Conservation (phyloP, 2,888 invertebrate genomes). For the Patella pellucida region DNA sequence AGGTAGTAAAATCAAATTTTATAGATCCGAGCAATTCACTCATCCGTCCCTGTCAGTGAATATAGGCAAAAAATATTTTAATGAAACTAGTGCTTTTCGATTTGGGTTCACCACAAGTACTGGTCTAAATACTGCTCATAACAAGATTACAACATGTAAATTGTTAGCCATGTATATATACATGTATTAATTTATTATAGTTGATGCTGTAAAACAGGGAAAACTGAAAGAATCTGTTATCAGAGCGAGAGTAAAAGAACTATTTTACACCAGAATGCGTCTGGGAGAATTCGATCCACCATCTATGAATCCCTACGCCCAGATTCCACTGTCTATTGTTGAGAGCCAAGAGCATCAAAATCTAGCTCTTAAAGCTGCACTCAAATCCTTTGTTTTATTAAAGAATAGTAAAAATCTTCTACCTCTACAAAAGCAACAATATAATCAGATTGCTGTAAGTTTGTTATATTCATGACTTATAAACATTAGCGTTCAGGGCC, state of each 20-base stretch:
- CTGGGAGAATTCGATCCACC: slow-evolving; percentile 40
- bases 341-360: slow-evolving; percentile 41
- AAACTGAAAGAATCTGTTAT: slow-evolving; percentile 1
- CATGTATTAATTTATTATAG: neutral
- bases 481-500: no score
- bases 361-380: slow-evolving; percentile 42
- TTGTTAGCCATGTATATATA: no score
- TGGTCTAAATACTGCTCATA: no score
- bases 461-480: neutral
- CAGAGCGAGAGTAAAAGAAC: neutral
- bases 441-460: slow-evolving; percentile 39
- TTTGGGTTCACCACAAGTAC: no score
- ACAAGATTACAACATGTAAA: no score
- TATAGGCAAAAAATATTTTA: no score
- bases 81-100: no score
- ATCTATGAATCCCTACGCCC: slow-evolving; percentile 46
- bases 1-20: no score
- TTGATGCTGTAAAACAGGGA: neutral
- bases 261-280: neutral
- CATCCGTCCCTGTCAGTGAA: no score
- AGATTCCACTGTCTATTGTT: slow-evolving; percentile 38
- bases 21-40: no score
- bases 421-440: slow-evolving; percentile 28
- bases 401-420: slow-evolving; percentile 40
- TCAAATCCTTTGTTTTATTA: slow-evolving; percentile 46